phyloP scores from a whole-genome alignment of 2,797 vertebrate genomes.

The Prionace glauca region DNA sequence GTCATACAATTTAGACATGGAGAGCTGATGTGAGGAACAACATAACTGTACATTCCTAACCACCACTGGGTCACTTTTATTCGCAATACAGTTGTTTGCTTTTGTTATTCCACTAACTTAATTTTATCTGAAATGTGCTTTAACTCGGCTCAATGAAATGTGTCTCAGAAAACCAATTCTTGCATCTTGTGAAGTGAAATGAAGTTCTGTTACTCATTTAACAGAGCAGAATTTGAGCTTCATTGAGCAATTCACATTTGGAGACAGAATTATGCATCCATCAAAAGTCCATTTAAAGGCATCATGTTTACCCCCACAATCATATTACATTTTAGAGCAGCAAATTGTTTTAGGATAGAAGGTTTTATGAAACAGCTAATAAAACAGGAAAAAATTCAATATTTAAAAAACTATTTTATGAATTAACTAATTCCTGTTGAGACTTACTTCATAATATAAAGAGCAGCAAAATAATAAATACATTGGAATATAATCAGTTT shows the following conservation, averaged over 20 bases:
- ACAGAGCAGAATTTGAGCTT: background rate
- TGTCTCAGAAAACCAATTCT: background rate
- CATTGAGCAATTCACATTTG: background rate
- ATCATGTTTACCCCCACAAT: background rate
- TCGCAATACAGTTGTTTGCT: constrained; percentile 48
- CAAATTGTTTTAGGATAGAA: background rate
- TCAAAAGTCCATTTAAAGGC: background rate
- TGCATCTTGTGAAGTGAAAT: background rate
- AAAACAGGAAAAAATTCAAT: background rate
- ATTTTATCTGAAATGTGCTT: background rate
- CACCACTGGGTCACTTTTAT: constrained; percentile 53
- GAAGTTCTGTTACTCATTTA: background rate
- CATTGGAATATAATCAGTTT: background rate
- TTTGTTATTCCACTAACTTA: background rate
- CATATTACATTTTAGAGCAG: background rate
- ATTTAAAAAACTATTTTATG: background rate
- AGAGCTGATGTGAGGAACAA: constrained; percentile 59
- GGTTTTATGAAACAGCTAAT: background rate
- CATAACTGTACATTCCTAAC: constrained; percentile 62
- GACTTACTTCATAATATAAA: background rate
- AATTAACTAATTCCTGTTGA: background rate
- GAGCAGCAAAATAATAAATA: background rate
- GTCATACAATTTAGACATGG: constrained; percentile 67
- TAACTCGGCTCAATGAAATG: background rate
- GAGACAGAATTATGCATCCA: background rate